Evolutionary conservation across 2,797 vertebrate genomes (phyloP), one percentile per base, ranked within the genome.

Genomic region (Passerculus sandwichensis): DNA sequence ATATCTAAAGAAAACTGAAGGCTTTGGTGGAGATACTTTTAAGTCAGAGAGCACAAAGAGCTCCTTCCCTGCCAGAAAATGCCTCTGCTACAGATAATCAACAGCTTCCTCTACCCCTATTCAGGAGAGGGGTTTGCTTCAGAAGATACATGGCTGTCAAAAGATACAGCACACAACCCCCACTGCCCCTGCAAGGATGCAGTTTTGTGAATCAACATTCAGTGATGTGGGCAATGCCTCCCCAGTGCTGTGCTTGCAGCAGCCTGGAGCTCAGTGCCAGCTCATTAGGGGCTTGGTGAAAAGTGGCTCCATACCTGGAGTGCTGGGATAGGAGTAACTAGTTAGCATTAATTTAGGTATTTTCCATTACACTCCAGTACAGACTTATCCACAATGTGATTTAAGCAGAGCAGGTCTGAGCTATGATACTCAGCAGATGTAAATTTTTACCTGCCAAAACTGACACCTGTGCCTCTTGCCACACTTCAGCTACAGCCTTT

Each of bases 1-100:
- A 77, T 80, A 71, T 91, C 86, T 57, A 89, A 84, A 88, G 74
- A 71, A 86, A 95, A 81, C 29, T 9, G 69, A 85, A 67, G 62
- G 57, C 73, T 94, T 91, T 91, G 60, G 69, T 85, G 57, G 23
- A 76, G 38, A 83, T 36, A 57, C 44, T 89, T 90, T 56, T 26
- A 83, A 91, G 66, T 67, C 42, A 17, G 42, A 81, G 48, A 89
- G 42, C 57, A 83, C 0, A 12, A 91, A 94, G 69, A 76, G 66
- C 56, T 90, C 72, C 62, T 78, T 94, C 48, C 56, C 79, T 85
- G 71, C 40, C 86, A 75, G 59, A 57, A 95, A 89, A 85, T 38
- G 29, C 56, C 48, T 86, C 70, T 80, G 67, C 60, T 60, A 45
- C 16, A 59, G 72, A 78, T 26, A 91, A 67, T 47, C 77, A 92